Base-by-base conservation (phyloP, 2,888 invertebrate genomes). In the Luperina testacea region DNA sequence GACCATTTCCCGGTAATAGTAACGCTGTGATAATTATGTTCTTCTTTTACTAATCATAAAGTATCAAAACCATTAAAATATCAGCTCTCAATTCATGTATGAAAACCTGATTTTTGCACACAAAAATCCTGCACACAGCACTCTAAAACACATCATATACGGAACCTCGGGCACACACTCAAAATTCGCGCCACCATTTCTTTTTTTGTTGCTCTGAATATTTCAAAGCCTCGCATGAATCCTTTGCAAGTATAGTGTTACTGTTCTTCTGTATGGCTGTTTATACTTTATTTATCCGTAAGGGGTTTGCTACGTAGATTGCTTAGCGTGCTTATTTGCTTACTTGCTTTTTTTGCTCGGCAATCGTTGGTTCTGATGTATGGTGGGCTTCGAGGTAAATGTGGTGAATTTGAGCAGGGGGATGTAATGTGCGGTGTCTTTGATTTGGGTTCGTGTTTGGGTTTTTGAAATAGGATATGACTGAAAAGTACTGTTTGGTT, bases 231-330 rank as follows among this genome's bases (percentile, higher is more conserved):
- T 71, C 84, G 67, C 82, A 82, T 84, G 87, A 84, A 88, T 84
- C 86, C 78, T 81, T 77, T 80, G 84, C 84, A 70, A 77, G 80
- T 78, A 74, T 85, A 75, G 78, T 83, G 85, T 83, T 76, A 79
- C 77, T 64, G 82, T 75, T 80, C 78, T 78, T 77, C 75, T 78
- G 81, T 86, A 84, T 78, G 69, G 45, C 72, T 78, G 81, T 86
- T 86, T 88, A 86, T 88, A 81, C 82, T 80, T 87, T 87, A 87
- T 88, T 86, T 88, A 86, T 78, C 82, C 86, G 67, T 81, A 81
- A 84, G 80, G 80, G 88, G 80, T 86, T 86, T 86, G 88, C 78
- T 82, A 69, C 69, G 78, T 65, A 82, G 81, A 87, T 86, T 87
- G 81, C 72, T 85, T 64, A 84, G 80, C 77, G 77, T 77, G 79